Conservation (phyloP, 2,888 invertebrate genomes). For the Amblyjoppa fuscipennis region DNA sequence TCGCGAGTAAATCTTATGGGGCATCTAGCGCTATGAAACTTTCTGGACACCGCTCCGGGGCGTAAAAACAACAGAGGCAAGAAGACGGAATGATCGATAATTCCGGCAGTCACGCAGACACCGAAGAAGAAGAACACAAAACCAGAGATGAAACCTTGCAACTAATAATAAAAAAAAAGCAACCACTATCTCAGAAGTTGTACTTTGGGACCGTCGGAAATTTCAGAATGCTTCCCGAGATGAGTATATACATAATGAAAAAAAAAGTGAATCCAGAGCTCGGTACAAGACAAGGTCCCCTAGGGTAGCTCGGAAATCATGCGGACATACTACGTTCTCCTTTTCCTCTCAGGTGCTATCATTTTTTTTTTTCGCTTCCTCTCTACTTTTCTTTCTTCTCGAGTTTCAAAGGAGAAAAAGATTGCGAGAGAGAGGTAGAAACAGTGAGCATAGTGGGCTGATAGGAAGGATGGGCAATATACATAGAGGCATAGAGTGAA, state of each 20-base stretch:
- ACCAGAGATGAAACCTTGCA: background rate
- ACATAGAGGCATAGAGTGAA: background rate
- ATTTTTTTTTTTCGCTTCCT: background rate
- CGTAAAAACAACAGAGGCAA: slow-evolving; percentile 1
- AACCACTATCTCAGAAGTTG: slow-evolving; percentile 19
- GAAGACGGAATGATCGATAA: slow-evolving; percentile 6
- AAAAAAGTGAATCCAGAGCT: slow-evolving; percentile 34
- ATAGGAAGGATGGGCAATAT: slow-evolving; percentile 11
- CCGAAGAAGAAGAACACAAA: background rate
- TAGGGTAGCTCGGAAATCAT: slow-evolving; percentile 33
- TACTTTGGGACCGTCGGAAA: slow-evolving; percentile 44
- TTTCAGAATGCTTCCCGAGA: slow-evolving; percentile 42
- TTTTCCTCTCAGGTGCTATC: slow-evolving; percentile 17
- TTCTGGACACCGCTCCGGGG: background rate
- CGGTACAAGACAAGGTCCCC: slow-evolving; percentile 44
- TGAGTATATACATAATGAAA: slow-evolving; percentile 29
- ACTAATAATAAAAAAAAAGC: background rate
- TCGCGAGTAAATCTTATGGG: slow-evolving; percentile 8
- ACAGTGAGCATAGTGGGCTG: slow-evolving; percentile 12
- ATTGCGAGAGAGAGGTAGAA: slow-evolving; percentile 18
- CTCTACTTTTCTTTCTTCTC: background rate
- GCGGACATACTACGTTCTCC: slow-evolving; percentile 20
- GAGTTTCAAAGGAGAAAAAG: slow-evolving; percentile 54
- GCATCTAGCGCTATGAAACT: slow-evolving; percentile 1
- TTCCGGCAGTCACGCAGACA: background rate